Evolutionary conservation across 2,113 vertebrate genomes (phyloP).

Genomic region (Passerina amoena): DNA sequence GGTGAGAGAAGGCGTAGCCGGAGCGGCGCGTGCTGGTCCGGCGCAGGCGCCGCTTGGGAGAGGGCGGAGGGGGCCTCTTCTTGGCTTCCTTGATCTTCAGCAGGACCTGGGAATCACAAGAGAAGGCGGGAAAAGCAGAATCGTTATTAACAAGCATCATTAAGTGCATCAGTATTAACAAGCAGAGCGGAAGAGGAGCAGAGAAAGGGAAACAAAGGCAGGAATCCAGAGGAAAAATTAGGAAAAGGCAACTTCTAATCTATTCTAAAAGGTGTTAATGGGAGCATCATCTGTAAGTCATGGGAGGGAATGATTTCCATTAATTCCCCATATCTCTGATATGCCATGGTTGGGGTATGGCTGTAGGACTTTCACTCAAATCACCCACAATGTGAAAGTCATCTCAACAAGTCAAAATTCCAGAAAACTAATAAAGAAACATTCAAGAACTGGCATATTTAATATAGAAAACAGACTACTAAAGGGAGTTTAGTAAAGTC

Average conservation of each 20-base stretch:
- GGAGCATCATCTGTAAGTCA: neutral
- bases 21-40: constrained; percentile 82
- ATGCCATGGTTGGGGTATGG: neutral
- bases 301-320: neutral
- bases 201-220: neutral
- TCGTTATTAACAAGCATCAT: neutral
- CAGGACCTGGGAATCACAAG: constrained; percentile 73
- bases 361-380: neutral
- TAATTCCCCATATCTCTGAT: neutral
- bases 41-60: constrained; percentile 41
- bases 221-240: neutral
- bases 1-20: constrained; percentile 94
- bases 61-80: constrained; percentile 59
- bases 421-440: neutral
- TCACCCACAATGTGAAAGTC: neutral
- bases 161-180: neutral
- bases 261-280: neutral
- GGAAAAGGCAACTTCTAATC: neutral
- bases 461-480: neutral
- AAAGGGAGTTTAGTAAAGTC: neutral
- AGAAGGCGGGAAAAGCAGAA: neutral
- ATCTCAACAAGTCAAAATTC: neutral
- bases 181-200: neutral
- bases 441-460: neutral
- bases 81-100: constrained; percentile 79